Conservation (phyloP, 2,888 invertebrate species). For the Heteromurus nitidus region DNA sequence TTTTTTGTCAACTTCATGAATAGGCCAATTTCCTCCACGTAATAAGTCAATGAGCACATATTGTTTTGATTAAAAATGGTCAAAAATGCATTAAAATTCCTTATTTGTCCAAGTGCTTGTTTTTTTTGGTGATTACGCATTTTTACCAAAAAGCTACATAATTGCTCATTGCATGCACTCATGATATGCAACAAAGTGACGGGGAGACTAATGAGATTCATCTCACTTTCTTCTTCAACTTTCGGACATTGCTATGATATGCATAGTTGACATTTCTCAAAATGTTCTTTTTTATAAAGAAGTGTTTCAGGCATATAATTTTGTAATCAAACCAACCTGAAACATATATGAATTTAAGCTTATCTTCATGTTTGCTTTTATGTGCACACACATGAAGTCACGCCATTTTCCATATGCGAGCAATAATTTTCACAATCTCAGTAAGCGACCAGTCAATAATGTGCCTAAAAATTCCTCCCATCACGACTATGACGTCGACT, state of each 20-base stretch:
- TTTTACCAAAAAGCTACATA: neutral
- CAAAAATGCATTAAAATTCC: slow-evolving; percentile 43
- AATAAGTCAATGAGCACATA: neutral
- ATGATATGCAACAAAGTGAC: no score
- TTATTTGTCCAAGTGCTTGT: slow-evolving; percentile 43
- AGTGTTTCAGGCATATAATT: no score
- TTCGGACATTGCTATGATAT: no score
- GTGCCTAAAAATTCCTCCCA: slow-evolving; percentile 38
- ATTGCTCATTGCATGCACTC: neutral
- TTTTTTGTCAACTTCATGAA: slow-evolving; percentile 13
- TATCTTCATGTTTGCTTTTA: no score
- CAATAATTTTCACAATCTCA: slow-evolving; percentile 40
- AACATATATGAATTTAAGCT: no score
- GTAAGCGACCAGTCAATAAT: slow-evolving; percentile 18
- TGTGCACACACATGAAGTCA: slow-evolving; percentile 46
- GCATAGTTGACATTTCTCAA: no score
- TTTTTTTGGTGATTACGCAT: neutral
- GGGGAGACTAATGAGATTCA: neutral
- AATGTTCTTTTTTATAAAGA: no score
- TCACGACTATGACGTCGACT: slow-evolving; percentile 44
- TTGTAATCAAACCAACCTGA: no score
- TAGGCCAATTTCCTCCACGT: neutral
- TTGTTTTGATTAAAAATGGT: slow-evolving; percentile 39
- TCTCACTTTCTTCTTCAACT: no score
- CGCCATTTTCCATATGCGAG: slow-evolving; percentile 49